These are phyloP conservation scores for Branchellion lobata DNA, from an alignment of 2,888 invertebrate species.

Conservation along the genomic window DNA sequence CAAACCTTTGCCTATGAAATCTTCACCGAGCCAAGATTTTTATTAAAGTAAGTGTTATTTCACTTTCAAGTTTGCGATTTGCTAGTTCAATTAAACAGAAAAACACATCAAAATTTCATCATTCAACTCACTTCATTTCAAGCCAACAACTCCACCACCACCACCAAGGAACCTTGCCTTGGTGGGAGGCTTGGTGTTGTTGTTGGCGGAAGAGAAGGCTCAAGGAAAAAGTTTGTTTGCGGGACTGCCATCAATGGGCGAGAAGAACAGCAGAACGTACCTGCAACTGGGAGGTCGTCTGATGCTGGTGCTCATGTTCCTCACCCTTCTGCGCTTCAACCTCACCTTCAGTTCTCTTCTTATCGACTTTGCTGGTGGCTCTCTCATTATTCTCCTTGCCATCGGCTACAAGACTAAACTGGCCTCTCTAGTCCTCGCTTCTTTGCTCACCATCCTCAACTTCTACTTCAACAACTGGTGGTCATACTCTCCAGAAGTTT, in stretches of 20 bases:
- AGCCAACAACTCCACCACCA: neutral
- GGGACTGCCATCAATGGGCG: conserved; percentile 72
- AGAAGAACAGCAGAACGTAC: conserved; percentile 75
- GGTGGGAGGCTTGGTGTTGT: conserved; percentile 88
- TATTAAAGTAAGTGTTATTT: neutral
- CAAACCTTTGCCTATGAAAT: conserved; percentile 60
- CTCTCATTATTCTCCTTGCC: conserved; percentile 89
- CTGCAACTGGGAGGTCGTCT: conserved; percentile 92
- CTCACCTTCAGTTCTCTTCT: conserved; percentile 80
- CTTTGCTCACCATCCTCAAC: conserved; percentile 84
- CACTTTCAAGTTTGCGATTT: no score
- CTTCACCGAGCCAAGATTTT: neutral
- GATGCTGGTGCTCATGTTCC: conserved; percentile 96
- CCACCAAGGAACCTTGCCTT: conserved; percentile 83
- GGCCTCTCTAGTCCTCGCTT: conserved; percentile 87
- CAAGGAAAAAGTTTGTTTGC: conserved; percentile 94
- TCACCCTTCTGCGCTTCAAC: conserved; percentile 91
- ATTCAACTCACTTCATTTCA: no score
- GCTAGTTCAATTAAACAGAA: neutral
- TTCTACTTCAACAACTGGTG: conserved; percentile 98
- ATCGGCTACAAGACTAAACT: conserved; percentile 98
- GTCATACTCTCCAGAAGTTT: conserved; percentile 89
- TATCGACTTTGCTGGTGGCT: conserved; percentile 87
- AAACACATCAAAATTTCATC: no score
- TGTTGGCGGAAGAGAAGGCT: conserved; percentile 88